Conservation (phyloP, 2,888 invertebrate genomes). For the Isoperla grammatica region DNA sequence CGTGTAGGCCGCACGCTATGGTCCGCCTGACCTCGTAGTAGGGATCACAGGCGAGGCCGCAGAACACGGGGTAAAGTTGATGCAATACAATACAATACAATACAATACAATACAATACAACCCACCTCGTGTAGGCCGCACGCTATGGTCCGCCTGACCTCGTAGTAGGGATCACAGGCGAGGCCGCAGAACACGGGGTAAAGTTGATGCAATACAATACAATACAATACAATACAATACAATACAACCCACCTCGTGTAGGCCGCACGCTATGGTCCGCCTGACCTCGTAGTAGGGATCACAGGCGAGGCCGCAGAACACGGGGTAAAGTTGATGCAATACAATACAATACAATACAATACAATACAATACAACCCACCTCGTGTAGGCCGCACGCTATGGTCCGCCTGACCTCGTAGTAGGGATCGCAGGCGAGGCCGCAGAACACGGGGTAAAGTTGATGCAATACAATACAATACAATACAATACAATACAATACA, state of each 20-base stretch:
- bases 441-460: slow-evolving; percentile 46
- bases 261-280: slow-evolving; percentile 53
- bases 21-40: slow-evolving; percentile 54
- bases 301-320: slow-evolving; percentile 51
- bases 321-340: slow-evolving; percentile 37
- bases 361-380: too few relatives aligned
- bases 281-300: slow-evolving; percentile 57
- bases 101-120: too few relatives aligned
- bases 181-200: slow-evolving; percentile 48
- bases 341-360: too few relatives aligned
- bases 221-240: too few relatives aligned
- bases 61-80: slow-evolving; percentile 45
- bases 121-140: slow-evolving; percentile 56
- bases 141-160: slow-evolving; percentile 57
- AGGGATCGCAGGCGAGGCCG: slow-evolving; percentile 54
- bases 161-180: slow-evolving; percentile 53
- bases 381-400: slow-evolving; percentile 58
- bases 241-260: slow-evolving; percentile 62
- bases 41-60: slow-evolving; percentile 53
- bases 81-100: too few relatives aligned
- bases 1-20: slow-evolving; percentile 55
- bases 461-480: too few relatives aligned
- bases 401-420: slow-evolving; percentile 53
- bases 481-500: too few relatives aligned
- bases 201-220: too few relatives aligned